Evolutionary conservation across 2,113 vertebrate species (phyloP), one percentile per base, ranked within the genome.

Genomic region (Pachyramphus minor): DNA sequence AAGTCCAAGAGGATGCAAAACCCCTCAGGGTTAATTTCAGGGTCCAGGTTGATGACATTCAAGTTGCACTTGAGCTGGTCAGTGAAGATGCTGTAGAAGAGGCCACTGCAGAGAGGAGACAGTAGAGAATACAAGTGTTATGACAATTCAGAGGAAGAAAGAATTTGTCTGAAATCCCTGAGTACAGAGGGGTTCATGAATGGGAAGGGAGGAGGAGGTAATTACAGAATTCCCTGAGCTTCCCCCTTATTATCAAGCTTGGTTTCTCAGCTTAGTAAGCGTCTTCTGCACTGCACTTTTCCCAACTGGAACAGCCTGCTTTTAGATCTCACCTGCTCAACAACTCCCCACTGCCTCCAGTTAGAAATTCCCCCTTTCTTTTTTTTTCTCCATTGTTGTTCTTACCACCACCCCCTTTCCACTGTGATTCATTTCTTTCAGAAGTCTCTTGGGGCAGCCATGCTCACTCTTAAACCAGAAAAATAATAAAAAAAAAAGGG

Each of bases 1-100:
- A 99, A 99, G 95, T 99, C 99, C 95, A 99, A 94, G 63, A 99
- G 98, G 95, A 99, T 99, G 79, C 99, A 98, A 78, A 99, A 99
- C 27, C 99, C 99, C 96, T 99, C 99, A 0, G 99, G 98, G 93
- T 99, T 99, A 94, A 99, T 99, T 93, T 99, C 99, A 0, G 99
- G 99, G 90, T 99, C 99, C 96, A 99, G 97, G 58, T 99, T 99
- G 97, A 99, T 99, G 56, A 98, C 98, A 52, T 98, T 99, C 87
- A 99, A 98, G 97, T 99, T 99, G 97, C 99, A 99, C 97, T 99
- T 99, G 94, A 99, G 97, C 94, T 99, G 99, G 97, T 99, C 99
- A 5, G 99, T 99, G 94, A 99, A 99, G 97, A 99, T 99, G 85
- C 99, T 98, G 95, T 99, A 99, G 96, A 99, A 99, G 76, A 99